phyloP scores from a whole-genome alignment of 2,113 vertebrate species.

The Serinus canaria region DNA sequence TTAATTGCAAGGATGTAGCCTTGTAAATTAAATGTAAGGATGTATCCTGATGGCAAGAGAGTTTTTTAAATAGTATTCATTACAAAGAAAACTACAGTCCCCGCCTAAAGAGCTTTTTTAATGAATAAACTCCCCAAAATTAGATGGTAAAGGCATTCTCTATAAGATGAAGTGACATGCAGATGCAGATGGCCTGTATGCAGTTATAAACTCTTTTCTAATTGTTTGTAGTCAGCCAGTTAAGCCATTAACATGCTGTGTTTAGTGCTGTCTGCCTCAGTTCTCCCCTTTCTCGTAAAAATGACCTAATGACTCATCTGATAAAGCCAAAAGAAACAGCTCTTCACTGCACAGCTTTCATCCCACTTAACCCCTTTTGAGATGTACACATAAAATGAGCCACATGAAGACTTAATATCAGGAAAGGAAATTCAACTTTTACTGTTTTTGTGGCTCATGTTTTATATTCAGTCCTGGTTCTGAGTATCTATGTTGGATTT shows the following conservation, averaged over 20 bases:
- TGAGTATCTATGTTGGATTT: background rate
- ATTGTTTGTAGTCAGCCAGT: background rate
- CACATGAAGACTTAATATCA: background rate
- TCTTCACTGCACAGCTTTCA: background rate
- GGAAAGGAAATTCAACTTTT: background rate
- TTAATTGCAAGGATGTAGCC: background rate
- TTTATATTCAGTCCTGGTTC: background rate
- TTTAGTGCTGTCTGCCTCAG: background rate
- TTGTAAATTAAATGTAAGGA: background rate
- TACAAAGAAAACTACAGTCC: background rate
- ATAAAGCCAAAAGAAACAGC: background rate
- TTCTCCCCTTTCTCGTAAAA: background rate
- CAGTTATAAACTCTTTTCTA: background rate
- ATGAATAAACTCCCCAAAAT: fast-evolving
- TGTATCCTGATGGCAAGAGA: background rate
- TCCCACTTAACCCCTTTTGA: background rate
- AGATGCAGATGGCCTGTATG: background rate
- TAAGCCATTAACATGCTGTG: background rate
- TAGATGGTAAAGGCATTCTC: background rate
- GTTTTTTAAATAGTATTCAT: background rate
- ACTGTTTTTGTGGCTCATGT: background rate
- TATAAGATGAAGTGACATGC: background rate
- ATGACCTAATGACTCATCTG: background rate
- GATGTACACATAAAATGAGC: background rate
- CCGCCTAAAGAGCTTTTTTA: background rate